A percentile compares a stretch with the other conserved stretches of the same genome.
Evolutionary conservation across 2,113 vertebrate genomes (phyloP).

Genomic region (Copsychus sechellarum): DNA sequence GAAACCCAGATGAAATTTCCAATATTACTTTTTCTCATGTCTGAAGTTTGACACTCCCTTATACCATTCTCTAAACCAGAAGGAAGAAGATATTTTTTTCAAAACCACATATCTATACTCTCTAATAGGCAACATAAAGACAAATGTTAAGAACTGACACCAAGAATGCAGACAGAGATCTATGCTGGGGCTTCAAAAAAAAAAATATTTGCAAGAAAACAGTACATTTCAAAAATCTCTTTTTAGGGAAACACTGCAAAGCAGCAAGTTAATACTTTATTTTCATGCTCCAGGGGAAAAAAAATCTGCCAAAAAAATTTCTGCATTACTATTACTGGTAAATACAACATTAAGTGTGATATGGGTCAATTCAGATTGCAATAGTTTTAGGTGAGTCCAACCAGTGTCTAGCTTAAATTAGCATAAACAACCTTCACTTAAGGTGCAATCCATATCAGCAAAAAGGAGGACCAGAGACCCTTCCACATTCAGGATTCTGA

Average conservation of each 20-base stretch:
- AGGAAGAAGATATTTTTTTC: not conserved
- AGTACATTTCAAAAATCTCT: not conserved
- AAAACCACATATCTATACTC: not conserved
- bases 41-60: not conserved
- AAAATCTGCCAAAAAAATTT: accelerated
- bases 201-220: not conserved
- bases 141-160: not conserved
- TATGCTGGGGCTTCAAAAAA: not conserved
- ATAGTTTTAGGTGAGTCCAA: not conserved
- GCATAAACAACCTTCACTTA: not conserved
- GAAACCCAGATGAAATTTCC: not conserved
- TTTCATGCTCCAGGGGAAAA: not conserved
- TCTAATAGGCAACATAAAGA: not conserved
- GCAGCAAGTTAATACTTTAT: not conserved
- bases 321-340: not conserved
- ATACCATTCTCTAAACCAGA: not conserved
- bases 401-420: not conserved
- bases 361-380: not conserved
- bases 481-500: not conserved
- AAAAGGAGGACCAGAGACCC: not conserved
- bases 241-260: not conserved
- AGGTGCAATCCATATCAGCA: not conserved
- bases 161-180: not conserved
- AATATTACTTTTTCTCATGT: not conserved
- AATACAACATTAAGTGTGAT: not conserved